phyloP scores from a whole-genome alignment of 2,888 invertebrate genomes.

The Lordiphosa fenestrarum region DNA sequence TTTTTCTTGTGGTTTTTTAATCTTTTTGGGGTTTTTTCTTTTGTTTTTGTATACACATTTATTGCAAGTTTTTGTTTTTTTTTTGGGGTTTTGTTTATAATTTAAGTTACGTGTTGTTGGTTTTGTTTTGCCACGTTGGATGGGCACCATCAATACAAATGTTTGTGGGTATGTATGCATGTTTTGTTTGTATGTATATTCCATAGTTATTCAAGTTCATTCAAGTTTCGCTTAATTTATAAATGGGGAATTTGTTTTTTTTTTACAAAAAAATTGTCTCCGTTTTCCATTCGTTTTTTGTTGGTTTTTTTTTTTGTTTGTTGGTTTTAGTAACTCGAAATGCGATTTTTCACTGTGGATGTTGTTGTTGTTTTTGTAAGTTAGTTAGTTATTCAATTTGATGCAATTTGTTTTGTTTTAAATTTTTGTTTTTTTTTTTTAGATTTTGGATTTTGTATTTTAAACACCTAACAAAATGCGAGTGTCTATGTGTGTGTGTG shows the following conservation, averaged over 20 bases:
- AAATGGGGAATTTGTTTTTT: constrained; percentile 30
- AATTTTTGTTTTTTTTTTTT: constrained; percentile 40
- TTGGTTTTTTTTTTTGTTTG: constrained; percentile 8
- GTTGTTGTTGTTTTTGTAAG: constrained; percentile 4
- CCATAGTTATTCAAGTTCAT: constrained; percentile 31
- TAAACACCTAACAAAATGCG: constrained; percentile 58
- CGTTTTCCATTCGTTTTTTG: constrained; percentile 7
- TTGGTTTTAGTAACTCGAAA: constrained; percentile 32
- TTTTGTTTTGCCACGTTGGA: constrained; percentile 25
- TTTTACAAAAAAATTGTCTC: constrained; percentile 17
- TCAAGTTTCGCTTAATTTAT: constrained; percentile 35
- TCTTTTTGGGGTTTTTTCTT: not conserved
- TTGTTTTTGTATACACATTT: constrained; percentile 78
- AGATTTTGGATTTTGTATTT: constrained; percentile 33
- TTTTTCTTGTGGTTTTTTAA: too few relatives aligned
- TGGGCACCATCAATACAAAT: constrained; percentile 77
- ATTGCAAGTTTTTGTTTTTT: constrained; percentile 73
- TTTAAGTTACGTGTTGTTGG: constrained; percentile 61
- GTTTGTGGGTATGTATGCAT: constrained; percentile 6
- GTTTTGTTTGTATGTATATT: constrained; percentile 40
- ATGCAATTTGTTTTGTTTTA: constrained; percentile 23
- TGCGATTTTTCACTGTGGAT: constrained; percentile 32
- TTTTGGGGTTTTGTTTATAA: constrained; percentile 49
- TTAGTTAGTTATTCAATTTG: constrained; percentile 14
- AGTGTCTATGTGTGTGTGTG: constrained; percentile 24